Evolutionary conservation across 2,113 vertebrate genomes (phyloP), one percentile per base, ranked within the genome.

Genomic region (Chionodraco myersi): DNA sequence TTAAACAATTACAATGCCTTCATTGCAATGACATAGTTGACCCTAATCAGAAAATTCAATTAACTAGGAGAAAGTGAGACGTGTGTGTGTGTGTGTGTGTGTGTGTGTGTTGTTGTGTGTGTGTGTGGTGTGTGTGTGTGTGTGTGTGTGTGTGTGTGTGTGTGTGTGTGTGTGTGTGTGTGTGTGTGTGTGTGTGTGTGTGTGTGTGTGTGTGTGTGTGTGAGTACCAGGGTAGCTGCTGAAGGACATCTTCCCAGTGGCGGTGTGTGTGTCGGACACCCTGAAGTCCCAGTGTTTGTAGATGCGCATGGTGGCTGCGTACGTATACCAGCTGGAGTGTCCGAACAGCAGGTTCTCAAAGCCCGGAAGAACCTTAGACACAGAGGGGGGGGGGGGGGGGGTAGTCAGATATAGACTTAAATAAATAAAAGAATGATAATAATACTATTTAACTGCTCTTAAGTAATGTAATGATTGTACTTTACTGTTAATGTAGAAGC

Each of bases 261-360:
- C 91, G 12, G 90, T 92, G 11, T 91, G 73, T 44, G 89, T 48
- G 79, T 96, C 95, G n/a, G 73, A 88, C 88, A 97, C 88, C 66
- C 86, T 95, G 92, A 98, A 96, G 92, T 97, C 95, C 96, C 96
- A 97, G 49, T 97, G 96, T 80, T 97, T 97, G 48, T 96, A 98
- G 89, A 98, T 96, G 51, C 96, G 94, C 93, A 97, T 93, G 21
- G 96, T 97, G 86, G 96, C 95, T 2, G 96, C 96, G 3, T 97
- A 98, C 0, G 94, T 96, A 68, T 96, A 98, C 96, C 97, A 97
- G 91, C 97, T 98, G 2, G 96, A 97, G 92, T 98, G 96, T 72
- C 95, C 95, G 76, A 97, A 94, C 77, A 94, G 89, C 73, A 97
- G 93, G 88, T 97, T 97, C 90, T 98, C 97, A 89, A 94, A 98